Percentiles rank a stretch among this genome's conserved stretches.
These are phyloP conservation scores for Thaleichthys pacificus DNA, from an alignment of 2,797 vertebrate genomes.

Conservation along the genomic window DNA sequence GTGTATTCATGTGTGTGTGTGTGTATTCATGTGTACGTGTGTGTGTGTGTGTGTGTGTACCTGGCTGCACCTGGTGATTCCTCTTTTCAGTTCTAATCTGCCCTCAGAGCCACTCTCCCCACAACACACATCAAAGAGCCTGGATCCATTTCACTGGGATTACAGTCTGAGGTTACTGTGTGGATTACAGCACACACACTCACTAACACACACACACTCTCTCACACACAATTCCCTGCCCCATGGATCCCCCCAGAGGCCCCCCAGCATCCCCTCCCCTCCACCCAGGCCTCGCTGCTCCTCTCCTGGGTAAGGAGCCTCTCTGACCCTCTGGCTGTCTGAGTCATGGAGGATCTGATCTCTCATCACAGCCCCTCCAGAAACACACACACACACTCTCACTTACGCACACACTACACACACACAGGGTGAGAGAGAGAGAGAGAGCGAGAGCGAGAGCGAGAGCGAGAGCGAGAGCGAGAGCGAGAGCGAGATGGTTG, in stretches of 20 bases:
- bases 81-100: slow-evolving; percentile 53
- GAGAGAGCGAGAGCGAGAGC: slow-evolving; percentile 31
- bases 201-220: too few relatives aligned
- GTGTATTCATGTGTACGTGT: slow-evolving; percentile 15
- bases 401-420: slow-evolving; percentile 42
- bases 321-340: slow-evolving; percentile 38
- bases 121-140: slow-evolving; percentile 55
- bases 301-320: slow-evolving; percentile 8
- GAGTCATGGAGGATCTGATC: slow-evolving; percentile 62
- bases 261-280: slow-evolving; percentile 35
- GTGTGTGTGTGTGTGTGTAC: slow-evolving; percentile 11
- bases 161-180: neutral
- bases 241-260: slow-evolving; percentile 22
- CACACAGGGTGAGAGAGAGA: slow-evolving; percentile 24
- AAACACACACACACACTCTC: slow-evolving; percentile 31
- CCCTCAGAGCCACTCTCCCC: slow-evolving; percentile 52
- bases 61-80: slow-evolving; percentile 31
- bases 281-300: slow-evolving; percentile 12
- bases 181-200: too few relatives aligned
- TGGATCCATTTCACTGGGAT: slow-evolving; percentile 42
- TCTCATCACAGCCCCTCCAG: slow-evolving; percentile 37
- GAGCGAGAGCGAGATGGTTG: slow-evolving; percentile 19
- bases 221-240: slow-evolving; percentile 5
- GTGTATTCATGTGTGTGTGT: neutral
- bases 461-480: slow-evolving; percentile 25